A percentile compares a stretch with the other conserved stretches of the same genome.
Evolutionary conservation across 2,888 invertebrate genomes (phyloP).

Genomic region (Diploptera punctata): DNA sequence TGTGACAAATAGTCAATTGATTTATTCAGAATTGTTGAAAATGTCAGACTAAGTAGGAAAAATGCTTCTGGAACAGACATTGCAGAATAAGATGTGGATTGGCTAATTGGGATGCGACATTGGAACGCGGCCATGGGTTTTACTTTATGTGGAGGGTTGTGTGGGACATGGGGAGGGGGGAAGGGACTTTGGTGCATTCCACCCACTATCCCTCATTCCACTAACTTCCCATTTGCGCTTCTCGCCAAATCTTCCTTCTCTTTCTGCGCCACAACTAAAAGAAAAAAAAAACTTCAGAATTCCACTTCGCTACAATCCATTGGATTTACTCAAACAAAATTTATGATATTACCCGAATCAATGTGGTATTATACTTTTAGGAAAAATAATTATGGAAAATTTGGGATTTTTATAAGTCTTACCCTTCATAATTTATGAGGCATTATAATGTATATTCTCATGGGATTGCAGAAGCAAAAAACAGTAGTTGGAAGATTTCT

Average conservation of each 20-base stretch:
- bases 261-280: not conserved
- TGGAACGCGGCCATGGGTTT: constrained; percentile 2
- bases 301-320: not conserved
- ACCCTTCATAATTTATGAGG: no score
- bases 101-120: not conserved
- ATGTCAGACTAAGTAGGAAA: no score
- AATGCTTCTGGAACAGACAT: no score
- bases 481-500: no score
- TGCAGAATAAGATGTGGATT: not conserved
- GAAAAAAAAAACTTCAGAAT: not conserved
- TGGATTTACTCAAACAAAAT: not conserved
- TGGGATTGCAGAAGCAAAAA: no score
- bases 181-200: not conserved
- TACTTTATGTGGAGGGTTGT: no score
- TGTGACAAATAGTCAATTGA: no score
- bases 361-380: not conserved
- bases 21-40: no score
- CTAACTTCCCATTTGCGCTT: not conserved
- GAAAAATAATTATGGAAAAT: no score
- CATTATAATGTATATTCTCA: no score
- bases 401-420: no score
- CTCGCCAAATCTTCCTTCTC: not conserved
- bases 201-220: not conserved
- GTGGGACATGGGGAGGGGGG: not conserved
- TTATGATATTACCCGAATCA: not conserved